Evolutionary conservation across 1,140 invertebrate genomes (phyloP), one percentile per base, ranked within the genome.

Genomic region (Asbolus verrucosus): DNA sequence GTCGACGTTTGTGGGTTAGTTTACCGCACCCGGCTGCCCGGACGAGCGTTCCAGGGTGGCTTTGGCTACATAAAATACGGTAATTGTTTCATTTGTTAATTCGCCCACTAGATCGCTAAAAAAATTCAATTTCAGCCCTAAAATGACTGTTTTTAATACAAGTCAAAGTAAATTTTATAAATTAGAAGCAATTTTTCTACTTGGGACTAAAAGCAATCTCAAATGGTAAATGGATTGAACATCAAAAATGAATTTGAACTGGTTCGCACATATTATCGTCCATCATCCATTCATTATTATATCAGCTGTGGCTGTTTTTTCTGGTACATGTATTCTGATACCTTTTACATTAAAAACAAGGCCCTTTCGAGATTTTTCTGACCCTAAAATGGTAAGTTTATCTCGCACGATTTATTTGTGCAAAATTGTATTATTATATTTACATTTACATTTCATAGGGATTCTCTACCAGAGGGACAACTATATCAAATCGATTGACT

Each of bases 401-500:
- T 27, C 24, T 27, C n/a, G 24, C 24, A 27, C 8, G 24, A 68
- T 9, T 33, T 11, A 27, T 41, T 13, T 11, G 18, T 11, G 11
- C n/a, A n/a, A n/a, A n/a, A n/a, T n/a, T 70, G n/a, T 19, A n/a
- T 38, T 36, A 31, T 59, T 36, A 61, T 33, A 54, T 65, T 60
- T n/a, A n/a, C n/a, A n/a, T 68, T 27, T 14, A 50, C 3, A 13
- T 30, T 16, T 65, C 65, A 61, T 30, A 81, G 79, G 95, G 95
- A 6, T 97, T 97, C 83, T 93, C 96, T 82, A 91, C 94, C n/a
- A 85, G 94, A 74, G 94, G 94, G 11, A 96, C 94, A 6, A 82
- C 85, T 39, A 85, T 96, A 76, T 87, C 92, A 11, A 85, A 92
- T 77, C 85, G 93, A 50, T 81, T 93, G 62, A 90, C 90, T 60